Percentiles rank a stretch among this genome's conserved stretches.
phyloP scores from a whole-genome alignment of 35 echinoderm and acorn worm species.

The Patiria miniata region DNA sequence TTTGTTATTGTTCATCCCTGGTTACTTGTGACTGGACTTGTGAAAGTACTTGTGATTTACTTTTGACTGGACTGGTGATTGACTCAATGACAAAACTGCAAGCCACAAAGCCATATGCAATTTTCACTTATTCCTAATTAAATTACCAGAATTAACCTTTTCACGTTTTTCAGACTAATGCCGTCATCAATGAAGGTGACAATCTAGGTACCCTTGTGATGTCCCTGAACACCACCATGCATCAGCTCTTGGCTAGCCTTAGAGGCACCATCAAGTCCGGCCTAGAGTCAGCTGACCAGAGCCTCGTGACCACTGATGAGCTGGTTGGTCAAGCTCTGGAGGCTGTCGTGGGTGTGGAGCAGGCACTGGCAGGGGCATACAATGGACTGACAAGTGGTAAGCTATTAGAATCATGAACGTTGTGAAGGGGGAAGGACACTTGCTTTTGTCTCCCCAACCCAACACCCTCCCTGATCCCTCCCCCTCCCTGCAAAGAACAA shows the following conservation, averaged over 20 bases:
- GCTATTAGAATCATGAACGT: background rate
- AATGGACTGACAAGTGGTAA: slow-evolving; percentile 64
- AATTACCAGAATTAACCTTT: background rate
- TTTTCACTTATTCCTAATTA: too few relatives aligned
- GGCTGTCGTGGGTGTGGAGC: slow-evolving; percentile 26
- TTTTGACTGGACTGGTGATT: too few relatives aligned
- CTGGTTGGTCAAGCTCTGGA: background rate
- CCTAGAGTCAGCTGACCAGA: slow-evolving; percentile 18
- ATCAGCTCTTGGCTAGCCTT: slow-evolving; percentile 47
- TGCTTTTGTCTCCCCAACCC: too few relatives aligned
- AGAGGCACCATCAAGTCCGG: slow-evolving; percentile 9
- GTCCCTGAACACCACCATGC: slow-evolving; percentile 66
- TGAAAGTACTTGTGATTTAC: too few relatives aligned
- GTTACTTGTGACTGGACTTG: too few relatives aligned
- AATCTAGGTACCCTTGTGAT: slow-evolving; percentile 34
- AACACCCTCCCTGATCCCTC: too few relatives aligned
- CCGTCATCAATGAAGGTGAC: slow-evolving; percentile 39
- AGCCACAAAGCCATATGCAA: too few relatives aligned
- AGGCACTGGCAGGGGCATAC: slow-evolving; percentile 45
- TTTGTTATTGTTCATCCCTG: too few relatives aligned
- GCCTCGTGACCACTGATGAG: slow-evolving; percentile 8
- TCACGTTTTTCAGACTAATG: slow-evolving; percentile 54
- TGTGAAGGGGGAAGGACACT: background rate
- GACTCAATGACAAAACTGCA: too few relatives aligned
- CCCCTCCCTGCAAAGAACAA: too few relatives aligned